Evolutionary conservation across 92 coral and sea anemone species (phyloP).

Genomic region (Heliopora coerulea): DNA sequence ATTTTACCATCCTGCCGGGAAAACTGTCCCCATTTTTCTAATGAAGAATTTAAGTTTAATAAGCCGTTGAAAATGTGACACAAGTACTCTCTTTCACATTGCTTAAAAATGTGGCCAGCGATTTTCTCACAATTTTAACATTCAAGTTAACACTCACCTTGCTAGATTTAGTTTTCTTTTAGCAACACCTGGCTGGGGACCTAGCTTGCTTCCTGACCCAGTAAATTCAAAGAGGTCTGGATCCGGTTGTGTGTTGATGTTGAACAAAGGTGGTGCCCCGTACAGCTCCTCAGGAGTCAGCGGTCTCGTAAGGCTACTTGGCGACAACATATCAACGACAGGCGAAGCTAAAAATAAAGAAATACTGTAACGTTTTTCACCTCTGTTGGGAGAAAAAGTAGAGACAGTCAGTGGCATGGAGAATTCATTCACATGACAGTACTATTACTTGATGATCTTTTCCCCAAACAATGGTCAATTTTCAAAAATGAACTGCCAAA

Average conservation of each 20-base stretch:
- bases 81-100: no score
- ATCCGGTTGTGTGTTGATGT: background rate
- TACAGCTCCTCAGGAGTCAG: slow-evolving; percentile 37
- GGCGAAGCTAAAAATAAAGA: slow-evolving; percentile 21
- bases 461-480: no score
- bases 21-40: no score
- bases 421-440: no score
- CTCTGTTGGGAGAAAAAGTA: no score
- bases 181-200: background rate
- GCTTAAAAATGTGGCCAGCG: no score
- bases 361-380: background rate
- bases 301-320: slow-evolving; percentile 8
- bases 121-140: background rate
- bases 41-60: no score
- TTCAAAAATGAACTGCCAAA: no score
- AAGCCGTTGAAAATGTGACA: no score
- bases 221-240: slow-evolving; percentile 39
- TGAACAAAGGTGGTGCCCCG: slow-evolving; percentile 37
- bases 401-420: no score
- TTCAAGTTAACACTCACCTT: background rate
- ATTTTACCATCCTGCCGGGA: no score
- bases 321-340: slow-evolving; percentile 10
- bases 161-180: background rate
- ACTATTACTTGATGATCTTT: no score
- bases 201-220: slow-evolving; percentile 14